Conservation (phyloP, 1,140 invertebrate genomes). For the Elymnias hypermnestra region DNA sequence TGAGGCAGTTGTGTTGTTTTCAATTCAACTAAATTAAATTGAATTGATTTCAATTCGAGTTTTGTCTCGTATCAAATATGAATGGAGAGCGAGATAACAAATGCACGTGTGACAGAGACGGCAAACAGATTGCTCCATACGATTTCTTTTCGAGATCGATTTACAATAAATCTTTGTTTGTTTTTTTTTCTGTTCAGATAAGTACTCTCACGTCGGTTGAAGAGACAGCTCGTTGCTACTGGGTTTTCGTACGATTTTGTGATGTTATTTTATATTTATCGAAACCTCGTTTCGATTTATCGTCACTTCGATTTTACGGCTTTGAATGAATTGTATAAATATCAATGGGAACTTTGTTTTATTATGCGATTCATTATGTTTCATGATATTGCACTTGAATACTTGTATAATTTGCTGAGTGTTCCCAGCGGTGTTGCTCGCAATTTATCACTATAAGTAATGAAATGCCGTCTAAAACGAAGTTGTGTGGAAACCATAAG, state of each 20-base stretch:
- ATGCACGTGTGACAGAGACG: conserved; percentile 20
- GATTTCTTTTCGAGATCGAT: conserved; percentile 61
- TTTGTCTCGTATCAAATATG: too few species aligned
- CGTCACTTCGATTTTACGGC: conserved; percentile 39
- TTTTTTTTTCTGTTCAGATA: conserved; percentile 40
- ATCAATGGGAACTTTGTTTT: conserved; percentile 19
- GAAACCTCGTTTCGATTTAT: conserved; percentile 32
- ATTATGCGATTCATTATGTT: conserved; percentile 13
- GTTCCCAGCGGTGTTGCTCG: too few species aligned
- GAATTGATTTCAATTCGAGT: too few species aligned
- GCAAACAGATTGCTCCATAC: conserved; percentile 36
- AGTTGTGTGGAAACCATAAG: too few species aligned
- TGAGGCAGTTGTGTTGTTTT: too few species aligned
- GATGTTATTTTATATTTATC: conserved; percentile 42
- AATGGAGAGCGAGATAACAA: conserved; percentile 43
- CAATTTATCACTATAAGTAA: too few species aligned
- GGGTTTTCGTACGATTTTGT: conserved; percentile 46
- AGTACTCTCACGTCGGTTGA: conserved; percentile 37
- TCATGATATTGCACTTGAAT: conserved; percentile 8
- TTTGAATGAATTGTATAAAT: conserved; percentile 37
- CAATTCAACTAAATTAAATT: too few species aligned
- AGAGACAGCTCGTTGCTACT: conserved; percentile 62
- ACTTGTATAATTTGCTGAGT: too few species aligned
- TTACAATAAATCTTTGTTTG: conserved; percentile 65
- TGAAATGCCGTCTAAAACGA: too few species aligned